Evolutionary conservation across 2,797 vertebrate species (phyloP).

Genomic region (Gobio occitaniae): DNA sequence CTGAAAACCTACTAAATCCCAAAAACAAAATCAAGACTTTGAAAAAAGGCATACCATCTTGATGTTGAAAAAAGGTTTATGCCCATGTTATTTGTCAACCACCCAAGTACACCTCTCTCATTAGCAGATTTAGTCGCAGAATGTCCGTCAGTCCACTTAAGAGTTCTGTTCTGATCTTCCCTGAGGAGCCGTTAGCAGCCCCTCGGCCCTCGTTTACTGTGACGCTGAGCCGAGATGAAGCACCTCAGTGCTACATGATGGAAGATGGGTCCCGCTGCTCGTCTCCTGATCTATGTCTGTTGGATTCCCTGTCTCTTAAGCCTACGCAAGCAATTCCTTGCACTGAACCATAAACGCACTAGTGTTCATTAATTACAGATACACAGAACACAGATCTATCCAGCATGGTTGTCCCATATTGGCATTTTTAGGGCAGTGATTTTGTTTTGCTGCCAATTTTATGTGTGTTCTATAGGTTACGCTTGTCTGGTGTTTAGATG

Average conservation of each 20-base stretch:
- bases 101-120: not conserved
- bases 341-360: constrained; percentile 26
- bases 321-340: constrained; percentile 20
- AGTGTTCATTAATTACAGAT: constrained; percentile 76
- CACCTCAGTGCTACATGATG: constrained; percentile 68
- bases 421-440: constrained; percentile 79
- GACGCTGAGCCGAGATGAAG: constrained; percentile 75
- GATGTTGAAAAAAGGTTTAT: constrained; percentile 1
- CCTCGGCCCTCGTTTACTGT: constrained; percentile 58
- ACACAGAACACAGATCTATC: constrained; percentile 66
- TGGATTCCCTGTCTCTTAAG: constrained; percentile 66
- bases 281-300: constrained; percentile 76
- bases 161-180: constrained; percentile 54
- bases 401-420: constrained; percentile 68
- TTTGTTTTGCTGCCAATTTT: constrained; percentile 78
- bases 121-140: constrained; percentile 1
- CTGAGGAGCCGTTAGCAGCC: constrained; percentile 68
- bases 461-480: constrained; percentile 68
- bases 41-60: not conserved
- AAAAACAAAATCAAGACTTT: not conserved
- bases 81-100: not conserved
- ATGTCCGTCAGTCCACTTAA: not conserved
- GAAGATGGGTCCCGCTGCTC: constrained; percentile 66
- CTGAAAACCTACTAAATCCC: not conserved
- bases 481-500: constrained; percentile 46